Base-by-base conservation (phyloP, 2,888 invertebrate species). In the Eupithecia vulgata region DNA sequence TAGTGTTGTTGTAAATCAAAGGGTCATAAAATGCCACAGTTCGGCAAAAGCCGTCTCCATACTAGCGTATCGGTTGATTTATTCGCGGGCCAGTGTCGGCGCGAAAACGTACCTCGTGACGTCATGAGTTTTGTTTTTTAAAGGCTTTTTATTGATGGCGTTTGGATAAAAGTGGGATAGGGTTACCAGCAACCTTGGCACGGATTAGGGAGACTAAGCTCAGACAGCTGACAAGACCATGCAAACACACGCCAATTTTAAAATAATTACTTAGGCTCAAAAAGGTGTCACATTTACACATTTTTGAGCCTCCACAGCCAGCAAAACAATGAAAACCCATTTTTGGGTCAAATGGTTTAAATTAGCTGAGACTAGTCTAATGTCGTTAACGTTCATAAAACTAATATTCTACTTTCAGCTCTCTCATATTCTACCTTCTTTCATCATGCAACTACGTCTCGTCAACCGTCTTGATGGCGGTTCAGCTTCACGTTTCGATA, bases 41-140 rank as follows among this genome's bases (percentile, higher is more conserved):
- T 89, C 85, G 87, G 87, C 84, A 82, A 88, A 82, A 92, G 91
- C 91, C 90, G 88, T 87, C 91, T 94, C 94, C 91, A 89, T 85
- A 84, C 89, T 90, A 89, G 88, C 87, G 85, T 77, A 85, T 82
- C 90, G 76, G 82, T 88, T 93, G 94, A 94, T 94, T 94, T 94
- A 94, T 92, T 86, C 88, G 87, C 85, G 84, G 86, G 85, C 89
- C 90, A 87, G 88, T 90, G 91, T 88, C 90, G 90, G 91, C 90
- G 92, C 90, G 92, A 90, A 89, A 93, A 91, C 91, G 91, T 89
- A 91, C 89, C 92, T 90, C 87, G 90, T 92, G 94, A 93, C 93
- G 94, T 93, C 92, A 91, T 87, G 82, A 89, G 86, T 88, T 92
- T 92, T 86, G 85, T 87, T 89, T 90, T 85, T 85, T 83, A 82